Percentiles rank a stretch among this genome's conserved stretches.
These are phyloP conservation scores for Brachypterus glaber DNA, from an alignment of 2,888 invertebrate species.

Conservation along the genomic window DNA sequence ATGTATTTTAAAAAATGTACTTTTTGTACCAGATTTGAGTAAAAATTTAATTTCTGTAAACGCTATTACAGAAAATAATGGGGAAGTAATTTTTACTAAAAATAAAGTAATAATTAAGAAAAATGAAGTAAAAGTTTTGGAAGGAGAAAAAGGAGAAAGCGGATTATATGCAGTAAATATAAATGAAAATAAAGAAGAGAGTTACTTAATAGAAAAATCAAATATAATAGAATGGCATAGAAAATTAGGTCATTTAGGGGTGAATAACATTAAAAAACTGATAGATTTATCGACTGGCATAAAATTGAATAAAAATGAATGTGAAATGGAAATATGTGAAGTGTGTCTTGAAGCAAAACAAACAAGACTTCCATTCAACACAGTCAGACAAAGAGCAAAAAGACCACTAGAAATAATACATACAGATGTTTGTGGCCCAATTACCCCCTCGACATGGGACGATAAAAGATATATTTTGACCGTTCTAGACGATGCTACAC, in stretches of 20 bases:
- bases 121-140: conserved; percentile 11
- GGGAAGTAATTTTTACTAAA: conserved; percentile 20
- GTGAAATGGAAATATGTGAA: conserved; percentile 27
- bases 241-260: conserved; percentile 8
- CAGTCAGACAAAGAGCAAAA: conserved; percentile 24
- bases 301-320: conserved; percentile 4
- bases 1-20: too few relatives aligned
- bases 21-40: too few relatives aligned
- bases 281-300: conserved; percentile 3
- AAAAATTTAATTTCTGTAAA: conserved; percentile 25
- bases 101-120: conserved; percentile 17
- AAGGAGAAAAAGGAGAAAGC: conserved; percentile 11
- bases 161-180: too few relatives aligned
- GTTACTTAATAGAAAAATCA: too few relatives aligned
- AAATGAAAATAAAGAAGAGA: too few relatives aligned
- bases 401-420: conserved; percentile 31
- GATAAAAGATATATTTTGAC: conserved; percentile 30
- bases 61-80: conserved; percentile 20
- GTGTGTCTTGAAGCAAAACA: conserved; percentile 33
- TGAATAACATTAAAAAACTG: conserved; percentile 6
- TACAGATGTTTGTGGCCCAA: conserved; percentile 31
- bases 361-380: conserved; percentile 30
- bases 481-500: conserved; percentile 32
- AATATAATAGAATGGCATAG: conserved; percentile 8
- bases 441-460: conserved; percentile 29